phyloP scores from a whole-genome alignment of 1,140 invertebrate genomes.

The Ylistrum balloti region DNA sequence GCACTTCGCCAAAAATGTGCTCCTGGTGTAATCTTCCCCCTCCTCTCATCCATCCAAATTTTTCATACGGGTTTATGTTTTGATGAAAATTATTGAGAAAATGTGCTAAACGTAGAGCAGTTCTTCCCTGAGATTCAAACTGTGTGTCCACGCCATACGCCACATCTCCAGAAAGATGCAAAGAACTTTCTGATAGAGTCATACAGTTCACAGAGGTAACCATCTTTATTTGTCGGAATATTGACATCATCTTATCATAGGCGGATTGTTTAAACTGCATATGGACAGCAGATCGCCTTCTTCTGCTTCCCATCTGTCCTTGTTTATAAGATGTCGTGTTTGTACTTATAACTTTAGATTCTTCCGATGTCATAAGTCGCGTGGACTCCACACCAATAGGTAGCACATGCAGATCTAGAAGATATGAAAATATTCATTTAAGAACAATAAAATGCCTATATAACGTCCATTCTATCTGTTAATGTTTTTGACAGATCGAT shows the following conservation, averaged over 20 bases:
- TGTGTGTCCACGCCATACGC: conserved; percentile 93
- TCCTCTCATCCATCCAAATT: conserved; percentile 70
- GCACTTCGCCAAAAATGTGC: conserved; percentile 84
- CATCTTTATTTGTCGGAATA: conserved; percentile 61
- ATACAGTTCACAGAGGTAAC: conserved; percentile 63
- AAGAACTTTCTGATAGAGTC: conserved; percentile 30
- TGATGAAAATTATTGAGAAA: conserved; percentile 73
- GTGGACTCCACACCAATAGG: conserved; percentile 89
- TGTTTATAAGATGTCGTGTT: background rate
- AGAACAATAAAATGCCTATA: background rate
- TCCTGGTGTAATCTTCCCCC: conserved; percentile 72
- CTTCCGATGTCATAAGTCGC: background rate
- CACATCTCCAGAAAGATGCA: conserved; percentile 87
- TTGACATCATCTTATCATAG: conserved; percentile 57
- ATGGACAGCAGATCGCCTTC: background rate
- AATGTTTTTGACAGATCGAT: no score
- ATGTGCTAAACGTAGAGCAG: conserved; percentile 69
- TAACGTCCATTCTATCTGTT: no score
- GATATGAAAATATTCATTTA: background rate
- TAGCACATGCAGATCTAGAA: background rate
- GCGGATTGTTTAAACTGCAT: conserved; percentile 5
- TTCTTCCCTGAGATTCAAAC: conserved; percentile 89
- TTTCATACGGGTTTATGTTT: conserved; percentile 67
- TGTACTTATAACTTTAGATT: background rate
- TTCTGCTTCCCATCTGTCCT: background rate